Evolutionary conservation across 2,113 vertebrate species (phyloP).

Genomic region (Copsychus sechellarum): DNA sequence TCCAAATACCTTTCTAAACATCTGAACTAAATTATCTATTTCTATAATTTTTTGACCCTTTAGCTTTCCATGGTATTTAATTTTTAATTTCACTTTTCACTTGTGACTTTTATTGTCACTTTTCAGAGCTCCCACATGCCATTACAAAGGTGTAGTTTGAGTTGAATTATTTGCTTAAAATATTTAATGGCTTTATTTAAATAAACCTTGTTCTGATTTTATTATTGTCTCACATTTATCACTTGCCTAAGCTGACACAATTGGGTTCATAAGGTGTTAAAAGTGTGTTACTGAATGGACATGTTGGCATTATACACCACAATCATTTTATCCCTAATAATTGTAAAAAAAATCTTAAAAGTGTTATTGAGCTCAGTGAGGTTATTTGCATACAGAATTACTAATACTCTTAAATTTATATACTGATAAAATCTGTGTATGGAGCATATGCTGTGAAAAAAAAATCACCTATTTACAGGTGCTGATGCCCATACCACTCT

Average conservation of each 20-base stretch:
- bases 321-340: not conserved
- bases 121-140: not conserved
- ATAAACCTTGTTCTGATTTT: not conserved
- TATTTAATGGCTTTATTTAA: not conserved
- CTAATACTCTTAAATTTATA: not conserved
- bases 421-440: not conserved
- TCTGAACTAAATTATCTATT: not conserved
- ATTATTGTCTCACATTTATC: not conserved
- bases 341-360: not conserved
- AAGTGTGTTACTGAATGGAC: not conserved
- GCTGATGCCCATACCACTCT: not conserved
- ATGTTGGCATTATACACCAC: not conserved
- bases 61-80: not conserved
- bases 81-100: not conserved
- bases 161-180: not conserved
- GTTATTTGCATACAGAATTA: not conserved
- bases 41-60: not conserved
- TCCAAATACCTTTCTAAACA: not conserved
- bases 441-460: not conserved
- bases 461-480: not conserved
- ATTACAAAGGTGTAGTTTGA: not conserved
- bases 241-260: not conserved
- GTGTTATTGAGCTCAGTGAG: not conserved
- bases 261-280: not conserved
- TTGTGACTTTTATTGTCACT: not conserved